Percentiles rank a stretch among this genome's conserved stretches.
These are phyloP conservation scores for Nanorana parkeri DNA, from an alignment of 2,113 vertebrate species.

Conservation along the genomic window DNA sequence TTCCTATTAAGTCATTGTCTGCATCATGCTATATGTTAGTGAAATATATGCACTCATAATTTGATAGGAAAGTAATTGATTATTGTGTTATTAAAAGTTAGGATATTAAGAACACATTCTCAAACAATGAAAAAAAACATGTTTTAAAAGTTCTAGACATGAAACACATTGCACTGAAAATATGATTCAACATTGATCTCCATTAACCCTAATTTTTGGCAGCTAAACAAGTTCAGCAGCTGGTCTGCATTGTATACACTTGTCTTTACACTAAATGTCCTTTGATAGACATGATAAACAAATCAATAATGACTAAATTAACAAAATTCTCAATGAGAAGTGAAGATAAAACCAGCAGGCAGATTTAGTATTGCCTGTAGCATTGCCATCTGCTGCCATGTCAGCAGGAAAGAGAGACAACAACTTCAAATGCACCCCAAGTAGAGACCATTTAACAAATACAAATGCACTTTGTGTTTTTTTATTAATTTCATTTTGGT, in stretches of 20 bases:
- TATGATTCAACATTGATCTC: neutral
- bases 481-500: neutral
- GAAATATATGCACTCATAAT: too few species aligned
- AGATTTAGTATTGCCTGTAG: slow-evolving; percentile 27
- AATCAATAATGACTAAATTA: slow-evolving; percentile 46
- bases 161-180: neutral
- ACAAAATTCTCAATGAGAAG: slow-evolving; percentile 44
- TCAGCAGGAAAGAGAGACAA: slow-evolving; percentile 6
- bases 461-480: neutral
- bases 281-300: slow-evolving; percentile 35
- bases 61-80: too few species aligned
- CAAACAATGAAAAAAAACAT: neutral
- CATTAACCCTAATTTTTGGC: neutral
- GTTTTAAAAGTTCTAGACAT: neutral
- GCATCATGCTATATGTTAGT: too few species aligned
- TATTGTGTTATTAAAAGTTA: too few species aligned
- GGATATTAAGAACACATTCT: neutral
- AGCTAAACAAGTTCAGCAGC: slow-evolving; percentile 21
- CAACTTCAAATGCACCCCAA: slow-evolving; percentile 1
- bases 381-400: slow-evolving; percentile 42
- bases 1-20: too few species aligned
- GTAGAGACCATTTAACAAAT: neutral
- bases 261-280: slow-evolving; percentile 31
- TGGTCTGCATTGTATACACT: slow-evolving; percentile 22
- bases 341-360: slow-evolving; percentile 28